Percentiles rank a stretch among this genome's conserved stretches.
Conservation (phyloP, 2,113 vertebrate genomes). For the Axis porcinus region DNA sequence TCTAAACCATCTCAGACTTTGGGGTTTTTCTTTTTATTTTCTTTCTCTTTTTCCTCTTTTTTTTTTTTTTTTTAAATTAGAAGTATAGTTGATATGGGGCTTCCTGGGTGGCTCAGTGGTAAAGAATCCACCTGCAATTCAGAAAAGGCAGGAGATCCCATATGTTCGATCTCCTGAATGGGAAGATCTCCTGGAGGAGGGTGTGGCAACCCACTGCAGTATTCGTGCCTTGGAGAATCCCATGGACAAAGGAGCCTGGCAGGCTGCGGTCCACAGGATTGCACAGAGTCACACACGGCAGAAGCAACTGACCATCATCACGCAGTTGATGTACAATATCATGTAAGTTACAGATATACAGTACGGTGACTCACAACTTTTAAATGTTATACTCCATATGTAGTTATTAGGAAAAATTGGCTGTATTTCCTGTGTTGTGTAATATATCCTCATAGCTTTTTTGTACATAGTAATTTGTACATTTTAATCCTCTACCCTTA, state of each 20-base stretch:
- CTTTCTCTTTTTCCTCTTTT: not conserved
- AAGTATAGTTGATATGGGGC: not conserved
- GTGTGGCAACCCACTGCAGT: not conserved
- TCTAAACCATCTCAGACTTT: not conserved
- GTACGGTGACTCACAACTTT: not conserved
- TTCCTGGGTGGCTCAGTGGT: not conserved
- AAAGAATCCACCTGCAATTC: not conserved
- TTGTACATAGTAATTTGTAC: not conserved
- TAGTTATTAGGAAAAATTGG: not conserved
- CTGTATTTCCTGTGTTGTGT: not conserved
- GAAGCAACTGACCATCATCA: not conserved
- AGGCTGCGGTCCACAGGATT: not conserved
- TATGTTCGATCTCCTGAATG: not conserved
- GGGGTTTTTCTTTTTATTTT: not conserved
- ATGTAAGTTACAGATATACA: not conserved
- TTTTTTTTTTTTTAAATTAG: not conserved
- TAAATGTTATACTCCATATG: not conserved
- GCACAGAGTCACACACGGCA: rapidly evolving
- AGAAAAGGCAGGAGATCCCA: not conserved
- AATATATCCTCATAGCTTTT: not conserved
- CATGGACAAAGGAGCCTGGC: not conserved
- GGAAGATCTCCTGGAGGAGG: not conserved
- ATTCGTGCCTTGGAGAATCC: not conserved
- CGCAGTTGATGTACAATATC: not conserved
- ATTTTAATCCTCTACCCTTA: not conserved